A percentile compares a stretch with the other conserved stretches of the same genome.
These are phyloP conservation scores for Dryobota labecula DNA, from an alignment of 2,888 invertebrate species.

Conservation along the genomic window DNA sequence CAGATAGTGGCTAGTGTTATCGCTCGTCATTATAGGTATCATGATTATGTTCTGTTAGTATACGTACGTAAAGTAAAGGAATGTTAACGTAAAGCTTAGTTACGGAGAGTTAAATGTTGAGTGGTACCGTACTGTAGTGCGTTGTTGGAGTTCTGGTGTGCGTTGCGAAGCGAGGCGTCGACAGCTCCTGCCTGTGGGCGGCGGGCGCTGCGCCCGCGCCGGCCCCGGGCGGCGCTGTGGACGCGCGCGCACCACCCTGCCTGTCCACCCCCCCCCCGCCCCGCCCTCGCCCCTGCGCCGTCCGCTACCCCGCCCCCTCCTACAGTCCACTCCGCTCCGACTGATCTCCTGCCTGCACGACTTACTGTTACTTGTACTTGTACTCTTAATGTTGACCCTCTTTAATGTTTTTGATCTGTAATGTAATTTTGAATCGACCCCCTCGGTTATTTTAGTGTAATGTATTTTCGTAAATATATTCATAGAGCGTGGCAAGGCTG, in stretches of 20 bases:
- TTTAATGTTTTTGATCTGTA: slow-evolving; percentile 88
- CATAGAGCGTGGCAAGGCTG: slow-evolving; percentile 93
- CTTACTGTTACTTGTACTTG: slow-evolving; percentile 86
- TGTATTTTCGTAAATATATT: slow-evolving; percentile 87
- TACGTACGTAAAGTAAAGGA: slow-evolving; percentile 86
- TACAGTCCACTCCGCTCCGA: slow-evolving; percentile 75
- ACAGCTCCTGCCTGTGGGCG: slow-evolving; percentile 81
- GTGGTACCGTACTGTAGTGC: slow-evolving; percentile 89
- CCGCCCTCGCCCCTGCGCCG: slow-evolving; percentile 68
- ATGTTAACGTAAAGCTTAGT: slow-evolving; percentile 90
- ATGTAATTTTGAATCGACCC: slow-evolving; percentile 88
- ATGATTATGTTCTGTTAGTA: slow-evolving; percentile 90
- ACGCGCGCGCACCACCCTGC: slow-evolving; percentile 70
- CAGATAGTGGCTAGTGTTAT: slow-evolving; percentile 90
- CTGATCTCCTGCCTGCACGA: slow-evolving; percentile 87
- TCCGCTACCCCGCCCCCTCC: slow-evolving; percentile 73
- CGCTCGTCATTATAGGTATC: slow-evolving; percentile 90
- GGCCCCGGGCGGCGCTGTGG: slow-evolving; percentile 77
- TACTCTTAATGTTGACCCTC: slow-evolving; percentile 88
- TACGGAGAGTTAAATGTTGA: slow-evolving; percentile 89
- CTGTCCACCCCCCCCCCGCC: slow-evolving; percentile 61
- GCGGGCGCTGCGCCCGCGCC: slow-evolving; percentile 53
- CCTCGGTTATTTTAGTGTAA: slow-evolving; percentile 90
- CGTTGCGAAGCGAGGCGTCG: slow-evolving; percentile 79
- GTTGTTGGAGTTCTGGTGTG: slow-evolving; percentile 87